Conservation (phyloP, 1,140 invertebrate genomes). For the Lethrus apterus region DNA sequence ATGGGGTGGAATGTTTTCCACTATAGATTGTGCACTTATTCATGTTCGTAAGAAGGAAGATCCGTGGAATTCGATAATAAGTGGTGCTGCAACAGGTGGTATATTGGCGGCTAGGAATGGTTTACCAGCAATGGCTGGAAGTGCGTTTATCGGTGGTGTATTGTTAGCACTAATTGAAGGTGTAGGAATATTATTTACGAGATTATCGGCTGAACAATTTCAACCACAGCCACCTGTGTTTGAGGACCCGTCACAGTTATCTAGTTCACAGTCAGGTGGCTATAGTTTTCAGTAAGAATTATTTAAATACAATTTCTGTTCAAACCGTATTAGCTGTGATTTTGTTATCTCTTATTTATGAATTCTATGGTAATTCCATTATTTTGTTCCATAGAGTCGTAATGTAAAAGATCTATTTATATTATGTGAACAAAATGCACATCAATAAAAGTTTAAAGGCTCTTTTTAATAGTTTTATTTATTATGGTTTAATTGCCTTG, state of each 20-base stretch:
- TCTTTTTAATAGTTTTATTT: too few species aligned
- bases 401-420: too few species aligned
- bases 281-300: conserved; percentile 14
- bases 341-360: too few species aligned
- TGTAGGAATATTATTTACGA: conserved; percentile 86
- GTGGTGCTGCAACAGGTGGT: conserved; percentile 90
- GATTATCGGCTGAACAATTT: conserved; percentile 84
- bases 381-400: too few species aligned
- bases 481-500: too few species aligned
- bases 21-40: conserved; percentile 93
- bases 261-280: conserved; percentile 6
- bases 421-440: too few species aligned
- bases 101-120: conserved; percentile 93
- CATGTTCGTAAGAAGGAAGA: conserved; percentile 95
- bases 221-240: conserved; percentile 65
- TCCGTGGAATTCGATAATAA: conserved; percentile 97
- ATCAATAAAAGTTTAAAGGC: too few species aligned
- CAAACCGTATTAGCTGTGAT: background rate
- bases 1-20: conserved; percentile 95
- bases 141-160: conserved; percentile 90
- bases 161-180: conserved; percentile 95
- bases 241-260: conserved; percentile 56
- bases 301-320: background rate
- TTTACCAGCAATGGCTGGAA: conserved; percentile 88
- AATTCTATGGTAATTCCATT: too few species aligned